Percentiles rank a stretch among this genome's conserved stretches.
Conservation (phyloP, 37 sponge, comb jelly and placozoan genomes). For the Aplysina aerophoba region DNA sequence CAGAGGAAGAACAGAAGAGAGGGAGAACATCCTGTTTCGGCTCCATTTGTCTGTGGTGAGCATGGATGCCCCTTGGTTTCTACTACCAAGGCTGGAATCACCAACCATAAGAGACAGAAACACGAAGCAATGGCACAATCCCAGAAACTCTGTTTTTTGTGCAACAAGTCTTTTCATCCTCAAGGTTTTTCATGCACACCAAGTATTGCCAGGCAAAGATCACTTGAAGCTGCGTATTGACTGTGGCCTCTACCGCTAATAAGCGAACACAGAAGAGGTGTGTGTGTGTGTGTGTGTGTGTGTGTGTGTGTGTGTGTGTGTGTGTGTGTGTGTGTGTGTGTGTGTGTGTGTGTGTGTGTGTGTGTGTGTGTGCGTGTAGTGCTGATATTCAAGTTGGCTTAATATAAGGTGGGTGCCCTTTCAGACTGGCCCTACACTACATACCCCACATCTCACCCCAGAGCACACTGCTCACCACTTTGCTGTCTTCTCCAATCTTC, state of each 20-base stretch:
- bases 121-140: neutral
- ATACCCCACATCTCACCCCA: neutral
- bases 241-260: no score
- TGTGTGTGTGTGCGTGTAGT: slow-evolving; percentile 5
- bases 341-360: slow-evolving; percentile 30
- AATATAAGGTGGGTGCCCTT: neutral
- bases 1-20: neutral
- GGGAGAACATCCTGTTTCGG: neutral
- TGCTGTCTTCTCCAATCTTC: neutral
- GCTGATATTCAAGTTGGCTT: neutral
- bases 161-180: no score
- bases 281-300: slow-evolving; percentile 17
- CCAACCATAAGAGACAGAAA: slow-evolving; percentile 24
- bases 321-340: slow-evolving; percentile 21
- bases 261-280: no score
- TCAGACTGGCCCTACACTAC: neutral
- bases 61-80: neutral
- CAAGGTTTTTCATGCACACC: no score
- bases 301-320: slow-evolving; percentile 18
- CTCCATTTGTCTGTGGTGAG: neutral
- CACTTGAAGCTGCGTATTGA: no score
- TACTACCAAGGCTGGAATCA: no score
- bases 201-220: no score
- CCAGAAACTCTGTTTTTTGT: neutral
- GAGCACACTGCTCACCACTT: neutral